phyloP scores from a whole-genome alignment of 2,113 vertebrate species.

The Cinclus mexicanus region DNA sequence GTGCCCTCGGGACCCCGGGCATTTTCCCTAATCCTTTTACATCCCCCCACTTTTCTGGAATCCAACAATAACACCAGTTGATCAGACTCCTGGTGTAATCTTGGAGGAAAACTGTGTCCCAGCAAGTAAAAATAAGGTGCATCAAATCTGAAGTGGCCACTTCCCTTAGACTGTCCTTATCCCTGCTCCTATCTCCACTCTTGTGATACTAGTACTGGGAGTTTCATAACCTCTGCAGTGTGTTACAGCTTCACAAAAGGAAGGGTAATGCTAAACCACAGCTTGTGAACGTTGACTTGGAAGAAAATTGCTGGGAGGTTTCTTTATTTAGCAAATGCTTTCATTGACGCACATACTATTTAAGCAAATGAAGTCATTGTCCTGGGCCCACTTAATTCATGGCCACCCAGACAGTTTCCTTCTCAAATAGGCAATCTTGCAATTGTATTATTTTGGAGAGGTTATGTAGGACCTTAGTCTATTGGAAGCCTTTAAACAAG shows the following conservation, averaged over 20 bases:
- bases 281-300: conserved; percentile 16
- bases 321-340: conserved; percentile 50
- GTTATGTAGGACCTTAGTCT: not conserved
- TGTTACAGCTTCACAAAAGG: not conserved
- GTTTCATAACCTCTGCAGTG: not conserved
- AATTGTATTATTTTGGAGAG: not conserved
- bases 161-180: not conserved
- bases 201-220: not conserved
- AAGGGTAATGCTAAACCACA: conserved; percentile 23
- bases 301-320: conserved; percentile 33
- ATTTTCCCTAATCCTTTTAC: conserved; percentile 42
- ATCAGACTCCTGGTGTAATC: not conserved
- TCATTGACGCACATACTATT: conserved; percentile 19
- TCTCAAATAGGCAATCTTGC: not conserved
- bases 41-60: not conserved
- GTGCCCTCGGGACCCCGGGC: conserved; percentile 16
- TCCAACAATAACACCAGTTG: conserved; percentile 58
- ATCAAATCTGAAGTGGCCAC: not conserved
- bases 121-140: not conserved
- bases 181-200: not conserved
- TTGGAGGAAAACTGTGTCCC: not conserved
- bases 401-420: conserved; percentile 18
- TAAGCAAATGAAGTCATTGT: conserved; percentile 43
- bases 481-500: not conserved
- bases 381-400: not conserved